phyloP scores from a whole-genome alignment of 2,797 vertebrate species.

The Setipinna tenuifilis region DNA sequence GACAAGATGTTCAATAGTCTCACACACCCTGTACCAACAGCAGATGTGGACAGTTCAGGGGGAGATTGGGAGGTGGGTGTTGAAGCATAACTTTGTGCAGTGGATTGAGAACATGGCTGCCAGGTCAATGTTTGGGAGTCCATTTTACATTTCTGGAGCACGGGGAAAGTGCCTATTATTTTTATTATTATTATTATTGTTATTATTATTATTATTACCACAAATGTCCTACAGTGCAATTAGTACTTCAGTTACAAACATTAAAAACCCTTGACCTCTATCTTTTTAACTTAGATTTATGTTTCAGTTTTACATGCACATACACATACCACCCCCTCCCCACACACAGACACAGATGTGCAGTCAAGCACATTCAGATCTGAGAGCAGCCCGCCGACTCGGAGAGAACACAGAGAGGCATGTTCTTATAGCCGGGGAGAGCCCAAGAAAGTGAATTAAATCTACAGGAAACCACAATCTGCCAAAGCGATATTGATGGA shows the following conservation, averaged over 20 bases:
- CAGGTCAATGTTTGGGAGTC: neutral
- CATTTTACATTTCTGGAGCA: neutral
- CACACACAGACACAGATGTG: slow-evolving; percentile 19
- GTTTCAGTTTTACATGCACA: neutral
- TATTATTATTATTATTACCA: no score
- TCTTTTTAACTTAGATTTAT: neutral
- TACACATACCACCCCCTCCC: neutral
- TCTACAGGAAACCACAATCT: slow-evolving; percentile 48
- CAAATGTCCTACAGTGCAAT: neutral
- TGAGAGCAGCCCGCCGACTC: slow-evolving; percentile 9
- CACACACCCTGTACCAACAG: neutral
- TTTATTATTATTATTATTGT: no score
- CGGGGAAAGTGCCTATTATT: neutral
- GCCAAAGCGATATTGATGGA: slow-evolving; percentile 50
- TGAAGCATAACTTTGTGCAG: slow-evolving; percentile 6
- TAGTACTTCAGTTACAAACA: neutral
- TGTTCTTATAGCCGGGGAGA: slow-evolving; percentile 30
- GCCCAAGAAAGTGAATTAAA: slow-evolving; percentile 44
- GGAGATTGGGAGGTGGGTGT: neutral
- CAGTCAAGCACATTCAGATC: neutral
- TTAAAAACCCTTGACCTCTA: neutral
- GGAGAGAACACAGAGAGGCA: slow-evolving; percentile 42
- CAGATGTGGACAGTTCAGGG: neutral
- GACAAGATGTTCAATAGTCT: neutral
- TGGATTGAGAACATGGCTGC: neutral